Base-by-base conservation (phyloP, 2,797 vertebrate species). In the Poliocrania exsul region DNA sequence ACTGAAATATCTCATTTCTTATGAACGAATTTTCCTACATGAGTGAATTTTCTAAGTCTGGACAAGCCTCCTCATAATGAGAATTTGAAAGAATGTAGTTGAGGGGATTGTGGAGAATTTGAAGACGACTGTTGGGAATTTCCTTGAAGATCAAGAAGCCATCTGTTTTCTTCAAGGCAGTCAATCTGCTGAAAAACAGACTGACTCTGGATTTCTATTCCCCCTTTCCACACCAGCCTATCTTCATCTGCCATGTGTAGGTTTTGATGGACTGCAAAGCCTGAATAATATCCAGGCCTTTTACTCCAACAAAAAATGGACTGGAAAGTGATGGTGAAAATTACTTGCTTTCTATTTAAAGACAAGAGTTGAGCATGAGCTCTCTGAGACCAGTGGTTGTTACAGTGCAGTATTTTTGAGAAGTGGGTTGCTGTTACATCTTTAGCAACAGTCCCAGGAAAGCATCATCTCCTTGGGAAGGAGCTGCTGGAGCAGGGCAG, bases 61-160 rank as follows among this genome's bases (percentile, higher is more conserved):
- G 47, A 94, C 77, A 81, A 84, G 77, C 69, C 35, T 47, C 15
- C 61, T 89, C 24, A 7, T 85, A 80, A 74, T 54, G 71, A 91
- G 44, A 84, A 74, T 79, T 35, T 66, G 54, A 44, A 93, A 88
- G 44, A 90, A 75, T 50, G 4, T 46, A 62, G 62, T 75, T 88
- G 66, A 75, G 73, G 54, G 44, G 38, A 40, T 73, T 79, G 84
- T 66, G 40, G 47, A 77, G 86, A 82, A 60, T 80, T 66, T 79
- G 66, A 84, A 75, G 88, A 17, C 0, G 4, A 37, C 58, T 83
- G 50, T 86, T 80, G 83, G 77, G 73, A 88, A 88, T 88, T 90
- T 86, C 56, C 78, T 73, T 84, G 58, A 90, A 91, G 58, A 81
- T 91, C 69, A 93, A 38, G 81, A 88, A 95, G 33, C 74, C 44